phyloP scores from a whole-genome alignment of 2,888 invertebrate species.

The Archips crataeganus region DNA sequence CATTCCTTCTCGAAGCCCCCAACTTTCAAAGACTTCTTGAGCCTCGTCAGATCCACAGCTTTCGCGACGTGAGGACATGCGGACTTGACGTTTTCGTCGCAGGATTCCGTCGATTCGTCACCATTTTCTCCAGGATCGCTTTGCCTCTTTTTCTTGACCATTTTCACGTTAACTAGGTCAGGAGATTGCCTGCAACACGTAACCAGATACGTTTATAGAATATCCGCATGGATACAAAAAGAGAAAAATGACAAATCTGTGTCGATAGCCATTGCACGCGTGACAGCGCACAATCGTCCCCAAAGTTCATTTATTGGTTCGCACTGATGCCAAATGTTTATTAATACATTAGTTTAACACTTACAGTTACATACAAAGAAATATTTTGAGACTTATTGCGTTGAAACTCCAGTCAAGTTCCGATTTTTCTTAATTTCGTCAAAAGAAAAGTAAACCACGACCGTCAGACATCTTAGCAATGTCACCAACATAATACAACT shows the following conservation, averaged over 20 bases:
- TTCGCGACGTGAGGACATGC: slow-evolving; percentile 90
- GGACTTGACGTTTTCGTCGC: slow-evolving; percentile 88
- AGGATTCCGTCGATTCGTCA: slow-evolving; percentile 90
- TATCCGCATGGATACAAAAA: slow-evolving; percentile 81
- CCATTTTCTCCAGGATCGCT: slow-evolving; percentile 87
- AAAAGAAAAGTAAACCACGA: slow-evolving; percentile 71
- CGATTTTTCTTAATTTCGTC: slow-evolving; percentile 69
- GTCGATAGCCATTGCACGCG: slow-evolving; percentile 84
- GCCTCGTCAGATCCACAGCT: slow-evolving; percentile 87
- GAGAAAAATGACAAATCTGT: slow-evolving; percentile 84
- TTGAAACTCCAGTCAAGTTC: slow-evolving; percentile 58
- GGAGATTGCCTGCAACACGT: slow-evolving; percentile 77
- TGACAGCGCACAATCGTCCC: slow-evolving; percentile 82
- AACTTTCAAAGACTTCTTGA: slow-evolving; percentile 86
- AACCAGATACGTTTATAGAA: slow-evolving; percentile 83
- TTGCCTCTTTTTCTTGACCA: slow-evolving; percentile 92
- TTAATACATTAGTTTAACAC: slow-evolving; percentile 59
- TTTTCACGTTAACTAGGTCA: slow-evolving; percentile 74
- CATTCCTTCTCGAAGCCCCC: slow-evolving; percentile 86
- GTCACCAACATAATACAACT: slow-evolving; percentile 60
- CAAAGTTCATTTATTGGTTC: slow-evolving; percentile 51
- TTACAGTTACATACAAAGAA: slow-evolving; percentile 76
- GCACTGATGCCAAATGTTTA: slow-evolving; percentile 48
- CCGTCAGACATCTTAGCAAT: slow-evolving; percentile 79
- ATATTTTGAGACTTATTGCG: slow-evolving; percentile 57